Conservation (phyloP, 2,113 vertebrate genomes). For the Cyphomyrus discorhynchus region DNA sequence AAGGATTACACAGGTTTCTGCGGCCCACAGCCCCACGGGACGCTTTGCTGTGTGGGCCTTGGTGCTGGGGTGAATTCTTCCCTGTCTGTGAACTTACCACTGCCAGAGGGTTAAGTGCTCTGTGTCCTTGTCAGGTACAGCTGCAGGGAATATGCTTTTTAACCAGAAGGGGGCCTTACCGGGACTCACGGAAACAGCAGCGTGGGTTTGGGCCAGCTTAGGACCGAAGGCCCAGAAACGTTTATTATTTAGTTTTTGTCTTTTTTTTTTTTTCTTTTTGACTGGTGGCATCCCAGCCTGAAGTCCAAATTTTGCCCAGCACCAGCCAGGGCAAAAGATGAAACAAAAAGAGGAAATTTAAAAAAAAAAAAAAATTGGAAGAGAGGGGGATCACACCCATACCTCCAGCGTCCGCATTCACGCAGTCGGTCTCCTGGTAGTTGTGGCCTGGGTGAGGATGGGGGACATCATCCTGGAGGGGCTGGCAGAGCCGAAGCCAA, state of each 20-base stretch:
- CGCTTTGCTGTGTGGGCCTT: background rate
- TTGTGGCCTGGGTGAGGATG: background rate
- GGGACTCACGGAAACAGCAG: background rate
- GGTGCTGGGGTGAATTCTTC: conserved; percentile 25
- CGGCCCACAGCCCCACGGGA: background rate
- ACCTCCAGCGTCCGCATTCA: background rate
- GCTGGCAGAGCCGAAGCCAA: too few species aligned
- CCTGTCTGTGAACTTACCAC: conserved; percentile 22
- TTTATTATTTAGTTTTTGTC: background rate
- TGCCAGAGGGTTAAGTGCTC: conserved; percentile 20
- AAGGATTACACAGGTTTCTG: background rate
- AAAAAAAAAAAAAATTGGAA: background rate
- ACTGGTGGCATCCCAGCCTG: background rate
- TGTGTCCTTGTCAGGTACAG: background rate
- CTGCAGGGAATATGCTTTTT: background rate
- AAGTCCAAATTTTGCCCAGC: background rate
- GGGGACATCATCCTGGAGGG: background rate
- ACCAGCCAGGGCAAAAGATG: background rate
- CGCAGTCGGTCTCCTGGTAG: background rate
- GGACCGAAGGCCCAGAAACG: background rate
- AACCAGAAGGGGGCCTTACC: background rate
- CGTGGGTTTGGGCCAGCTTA: background rate
- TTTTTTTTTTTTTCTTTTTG: background rate
- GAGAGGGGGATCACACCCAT: background rate
- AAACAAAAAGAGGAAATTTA: background rate